Evolutionary conservation across 2,888 invertebrate genomes (phyloP), one percentile per base, ranked within the genome.

Genomic region (Agrochola circellaris): DNA sequence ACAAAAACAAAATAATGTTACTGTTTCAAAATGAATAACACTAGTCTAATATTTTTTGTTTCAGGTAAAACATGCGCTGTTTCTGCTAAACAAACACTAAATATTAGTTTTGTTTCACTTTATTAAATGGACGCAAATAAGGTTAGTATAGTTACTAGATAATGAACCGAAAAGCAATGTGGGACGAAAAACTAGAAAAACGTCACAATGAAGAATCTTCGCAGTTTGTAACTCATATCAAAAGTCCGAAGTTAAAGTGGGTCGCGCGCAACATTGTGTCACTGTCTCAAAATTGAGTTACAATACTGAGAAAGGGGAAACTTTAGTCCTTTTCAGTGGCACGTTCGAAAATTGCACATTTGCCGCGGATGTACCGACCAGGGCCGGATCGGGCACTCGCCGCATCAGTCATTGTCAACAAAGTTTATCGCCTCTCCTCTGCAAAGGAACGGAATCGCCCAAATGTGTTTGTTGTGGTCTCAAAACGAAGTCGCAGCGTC

Each of bases 331-430:
- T 92, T 93, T 90, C 91, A 92, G 91, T 87, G 87, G 90, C 91
- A 92, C 91, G 92, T 91, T 91, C 89, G 91, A 92, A 94, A 94
- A 94, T 93, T 93, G 92, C 93, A 93, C 93, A 93, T 93, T 93
- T 91, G 90, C 89, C 82, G 85, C 84, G 89, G 88, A 85, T 84
- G 85, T 88, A 81, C 81, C 71, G 84, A 69, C 81, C 81, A 83
- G 85, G 82, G 82, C 85, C 83, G 83, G 83, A 87, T 88, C 89
- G 88, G 79, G 85, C 87, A 88, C 88, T 90, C 86, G 89, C 87
- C 88, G 92, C 94, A 95, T 96, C 95, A 94, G 93, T 95, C 95
- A 94, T 95, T 95, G 96, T 95, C 96, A 95, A 94, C 94, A 93
- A 95, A 95, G 92, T 95, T 95, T 94, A 93, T 94, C 93, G 91